Percentiles rank a stretch among this genome's conserved stretches.
These are phyloP conservation scores for Lycorma delicatula DNA, from an alignment of 1,140 invertebrate genomes.

Conservation along the genomic window DNA sequence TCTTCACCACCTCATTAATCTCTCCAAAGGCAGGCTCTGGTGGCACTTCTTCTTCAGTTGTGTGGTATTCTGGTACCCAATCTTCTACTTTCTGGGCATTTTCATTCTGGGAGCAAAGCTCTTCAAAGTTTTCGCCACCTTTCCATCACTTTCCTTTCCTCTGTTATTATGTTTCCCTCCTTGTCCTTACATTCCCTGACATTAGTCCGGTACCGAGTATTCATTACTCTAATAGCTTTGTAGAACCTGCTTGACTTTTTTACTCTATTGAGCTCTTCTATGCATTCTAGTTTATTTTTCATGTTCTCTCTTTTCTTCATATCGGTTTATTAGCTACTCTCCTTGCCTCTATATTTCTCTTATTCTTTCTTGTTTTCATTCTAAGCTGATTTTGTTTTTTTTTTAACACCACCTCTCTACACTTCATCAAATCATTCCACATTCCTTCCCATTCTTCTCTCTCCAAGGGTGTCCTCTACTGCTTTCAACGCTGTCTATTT, in stretches of 20 bases:
- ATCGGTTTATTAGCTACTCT: constrained; percentile 7
- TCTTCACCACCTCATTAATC: not conserved
- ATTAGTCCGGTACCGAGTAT: constrained; percentile 7
- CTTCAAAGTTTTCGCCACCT: constrained; percentile 22
- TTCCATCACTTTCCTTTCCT: constrained; percentile 20
- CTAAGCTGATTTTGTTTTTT: constrained; percentile 1
- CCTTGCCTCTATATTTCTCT: constrained; percentile 1
- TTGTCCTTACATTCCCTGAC: constrained; percentile 3
- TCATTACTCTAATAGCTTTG: not conserved
- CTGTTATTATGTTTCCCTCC: constrained; percentile 16
- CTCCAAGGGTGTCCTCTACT: constrained; percentile 2
- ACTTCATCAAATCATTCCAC: constrained; percentile 14
- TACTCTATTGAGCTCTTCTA: constrained; percentile 11
- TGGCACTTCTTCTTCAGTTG: too few species aligned
- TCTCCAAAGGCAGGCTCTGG: too few species aligned
- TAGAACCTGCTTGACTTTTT: constrained; percentile 2
- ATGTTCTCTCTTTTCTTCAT: constrained; percentile 15
- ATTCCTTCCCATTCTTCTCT: constrained; percentile 6
- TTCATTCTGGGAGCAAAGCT: constrained; percentile 28
- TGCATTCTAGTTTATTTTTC: constrained; percentile 8
- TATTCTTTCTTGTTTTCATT: constrained; percentile 4
- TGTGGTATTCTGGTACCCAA: too few species aligned
- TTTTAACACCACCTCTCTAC: constrained; percentile 5
- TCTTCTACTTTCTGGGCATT: constrained; percentile 10
- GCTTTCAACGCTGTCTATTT: not conserved